phyloP scores from a whole-genome alignment of 2,113 vertebrate species.

The Istiophorus platypterus region DNA sequence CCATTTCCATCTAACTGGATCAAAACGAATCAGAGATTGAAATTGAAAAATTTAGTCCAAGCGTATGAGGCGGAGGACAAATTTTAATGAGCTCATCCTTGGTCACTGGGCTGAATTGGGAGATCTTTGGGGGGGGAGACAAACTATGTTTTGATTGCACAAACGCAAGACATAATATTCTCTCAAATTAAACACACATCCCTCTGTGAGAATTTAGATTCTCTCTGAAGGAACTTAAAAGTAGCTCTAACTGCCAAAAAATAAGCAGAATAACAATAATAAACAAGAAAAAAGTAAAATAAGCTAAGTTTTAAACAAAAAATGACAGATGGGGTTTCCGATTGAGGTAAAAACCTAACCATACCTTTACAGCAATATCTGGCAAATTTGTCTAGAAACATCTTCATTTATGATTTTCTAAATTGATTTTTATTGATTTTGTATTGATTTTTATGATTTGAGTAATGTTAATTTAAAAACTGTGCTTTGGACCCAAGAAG shows the following conservation, averaged over 20 bases:
- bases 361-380: neutral
- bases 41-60: neutral
- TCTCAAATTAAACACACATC: neutral
- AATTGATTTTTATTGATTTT: too few species aligned
- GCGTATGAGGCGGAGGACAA: neutral
- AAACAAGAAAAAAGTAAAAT: neutral
- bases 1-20: conserved; percentile 19
- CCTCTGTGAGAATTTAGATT: conserved; percentile 22
- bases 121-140: conserved; percentile 14
- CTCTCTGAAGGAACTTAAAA: neutral
- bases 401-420: neutral
- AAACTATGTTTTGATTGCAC: conserved; percentile 41
- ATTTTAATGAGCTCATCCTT: conserved; percentile 37
- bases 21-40: conserved; percentile 14
- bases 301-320: neutral
- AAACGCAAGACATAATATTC: conserved; percentile 19
- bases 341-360: too few species aligned
- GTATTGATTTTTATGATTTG: too few species aligned
- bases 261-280: too few species aligned
- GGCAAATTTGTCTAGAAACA: neutral
- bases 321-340: neutral
- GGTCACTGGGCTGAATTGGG: conserved; percentile 16
- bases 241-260: neutral
- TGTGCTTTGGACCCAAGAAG: neutral
- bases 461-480: neutral